A percentile compares a stretch with the other conserved stretches of the same genome.
These are phyloP conservation scores for Hyposoter didymator DNA, from an alignment of 2,888 invertebrate genomes.

Conservation along the genomic window DNA sequence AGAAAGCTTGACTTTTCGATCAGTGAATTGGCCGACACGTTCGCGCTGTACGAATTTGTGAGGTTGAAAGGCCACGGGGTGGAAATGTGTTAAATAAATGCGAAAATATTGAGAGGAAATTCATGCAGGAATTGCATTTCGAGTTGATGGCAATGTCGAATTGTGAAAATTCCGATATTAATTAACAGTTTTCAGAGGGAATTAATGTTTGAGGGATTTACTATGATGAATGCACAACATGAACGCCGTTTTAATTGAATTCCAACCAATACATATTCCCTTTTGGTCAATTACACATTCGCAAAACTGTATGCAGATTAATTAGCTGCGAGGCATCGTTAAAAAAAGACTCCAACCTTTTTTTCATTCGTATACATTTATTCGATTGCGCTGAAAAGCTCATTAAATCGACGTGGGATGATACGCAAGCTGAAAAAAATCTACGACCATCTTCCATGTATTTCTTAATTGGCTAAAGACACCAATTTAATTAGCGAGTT, in stretches of 20 bases:
- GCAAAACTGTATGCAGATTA: background rate
- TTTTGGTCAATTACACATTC: background rate
- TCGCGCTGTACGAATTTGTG: background rate
- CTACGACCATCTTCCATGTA: no score
- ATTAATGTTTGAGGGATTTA: background rate
- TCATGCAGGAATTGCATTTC: background rate
- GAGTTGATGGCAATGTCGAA: background rate
- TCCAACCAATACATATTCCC: background rate
- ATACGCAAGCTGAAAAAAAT: background rate
- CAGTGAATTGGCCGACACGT: background rate
- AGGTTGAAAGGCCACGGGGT: background rate
- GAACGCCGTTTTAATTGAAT: background rate
- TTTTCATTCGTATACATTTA: background rate
- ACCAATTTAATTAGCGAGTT: background rate
- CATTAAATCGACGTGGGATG: background rate
- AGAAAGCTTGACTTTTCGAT: background rate
- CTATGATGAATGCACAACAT: background rate
- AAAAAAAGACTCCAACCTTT: background rate
- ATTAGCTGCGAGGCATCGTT: background rate
- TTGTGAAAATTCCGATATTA: background rate
- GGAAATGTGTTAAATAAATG: background rate
- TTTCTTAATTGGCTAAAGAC: conserved; percentile 6
- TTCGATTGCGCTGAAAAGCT: background rate
- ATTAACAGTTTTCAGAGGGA: background rate
- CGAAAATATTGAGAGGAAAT: background rate